These are phyloP conservation scores for Antheraea assamensis DNA, from an alignment of 2,888 invertebrate genomes.

Conservation along the genomic window DNA sequence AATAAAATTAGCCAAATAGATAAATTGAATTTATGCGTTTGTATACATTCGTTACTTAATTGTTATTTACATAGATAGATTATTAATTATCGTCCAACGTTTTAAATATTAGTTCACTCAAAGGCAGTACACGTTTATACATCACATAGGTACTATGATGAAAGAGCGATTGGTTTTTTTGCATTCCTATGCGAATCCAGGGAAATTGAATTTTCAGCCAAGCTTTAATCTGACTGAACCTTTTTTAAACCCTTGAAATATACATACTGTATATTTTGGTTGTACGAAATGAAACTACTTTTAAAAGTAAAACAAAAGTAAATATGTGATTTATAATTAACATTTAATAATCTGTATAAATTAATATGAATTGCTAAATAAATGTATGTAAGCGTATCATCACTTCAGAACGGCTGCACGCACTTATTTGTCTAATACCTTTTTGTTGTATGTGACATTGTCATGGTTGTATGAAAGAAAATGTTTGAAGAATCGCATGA, in stretches of 20 bases:
- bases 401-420: too few relatives aligned
- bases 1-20: too few relatives aligned
- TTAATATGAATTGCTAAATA: too few relatives aligned
- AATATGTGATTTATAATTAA: background rate
- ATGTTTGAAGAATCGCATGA: too few relatives aligned
- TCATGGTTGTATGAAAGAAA: too few relatives aligned
- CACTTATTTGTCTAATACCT: too few relatives aligned
- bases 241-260: background rate
- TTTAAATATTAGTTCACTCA: background rate
- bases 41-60: too few relatives aligned
- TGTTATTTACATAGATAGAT: too few relatives aligned
- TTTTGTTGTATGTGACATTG: too few relatives aligned
- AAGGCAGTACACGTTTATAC: background rate
- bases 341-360: too few relatives aligned
- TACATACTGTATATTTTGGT: background rate
- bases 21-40: too few relatives aligned
- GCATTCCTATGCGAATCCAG: background rate
- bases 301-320: background rate
- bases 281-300: background rate
- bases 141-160: background rate
- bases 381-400: too few relatives aligned
- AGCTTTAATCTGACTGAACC: background rate
- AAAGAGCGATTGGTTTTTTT: background rate
- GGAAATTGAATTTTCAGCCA: background rate
- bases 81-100: background rate